These are phyloP conservation scores for Rhinoraja longicauda DNA, from an alignment of 2,797 vertebrate genomes.

Conservation along the genomic window DNA sequence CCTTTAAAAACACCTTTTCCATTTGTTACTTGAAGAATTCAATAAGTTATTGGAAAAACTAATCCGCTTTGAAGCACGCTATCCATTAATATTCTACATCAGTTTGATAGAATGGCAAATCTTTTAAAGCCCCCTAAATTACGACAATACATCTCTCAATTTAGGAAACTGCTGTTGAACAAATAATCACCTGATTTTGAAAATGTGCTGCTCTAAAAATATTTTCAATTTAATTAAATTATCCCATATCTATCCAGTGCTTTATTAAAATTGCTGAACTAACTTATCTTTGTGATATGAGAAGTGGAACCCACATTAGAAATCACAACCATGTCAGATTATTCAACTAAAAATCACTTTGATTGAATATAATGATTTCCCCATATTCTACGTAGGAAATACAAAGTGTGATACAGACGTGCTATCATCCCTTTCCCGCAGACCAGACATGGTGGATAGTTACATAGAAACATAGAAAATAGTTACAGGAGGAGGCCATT, in stretches of 20 bases:
- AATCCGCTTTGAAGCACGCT: neutral
- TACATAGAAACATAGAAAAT: too few species aligned
- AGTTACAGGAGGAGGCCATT: too few species aligned
- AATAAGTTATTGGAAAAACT: neutral
- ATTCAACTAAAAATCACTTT: neutral
- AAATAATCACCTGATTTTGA: neutral
- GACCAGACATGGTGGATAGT: neutral
- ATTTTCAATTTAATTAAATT: conserved; percentile 17
- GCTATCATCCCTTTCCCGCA: neutral
- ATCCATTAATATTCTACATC: neutral
- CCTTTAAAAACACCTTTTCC: neutral
- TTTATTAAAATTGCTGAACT: neutral
- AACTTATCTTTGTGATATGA: too few species aligned
- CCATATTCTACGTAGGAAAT: neutral
- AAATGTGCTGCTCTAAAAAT: neutral
- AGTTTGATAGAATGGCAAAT: neutral
- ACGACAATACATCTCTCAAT: neutral
- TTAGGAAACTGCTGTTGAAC: conserved; percentile 3
- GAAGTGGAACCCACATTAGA: too few species aligned
- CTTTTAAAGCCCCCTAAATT: neutral
- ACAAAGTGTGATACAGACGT: neutral
- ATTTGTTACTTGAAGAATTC: neutral
- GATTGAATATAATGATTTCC: neutral
- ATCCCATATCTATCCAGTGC: neutral
- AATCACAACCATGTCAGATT: too few species aligned